phyloP scores from a whole-genome alignment of 2,797 vertebrate species.

The Microctenopoma stevenorrisi region DNA sequence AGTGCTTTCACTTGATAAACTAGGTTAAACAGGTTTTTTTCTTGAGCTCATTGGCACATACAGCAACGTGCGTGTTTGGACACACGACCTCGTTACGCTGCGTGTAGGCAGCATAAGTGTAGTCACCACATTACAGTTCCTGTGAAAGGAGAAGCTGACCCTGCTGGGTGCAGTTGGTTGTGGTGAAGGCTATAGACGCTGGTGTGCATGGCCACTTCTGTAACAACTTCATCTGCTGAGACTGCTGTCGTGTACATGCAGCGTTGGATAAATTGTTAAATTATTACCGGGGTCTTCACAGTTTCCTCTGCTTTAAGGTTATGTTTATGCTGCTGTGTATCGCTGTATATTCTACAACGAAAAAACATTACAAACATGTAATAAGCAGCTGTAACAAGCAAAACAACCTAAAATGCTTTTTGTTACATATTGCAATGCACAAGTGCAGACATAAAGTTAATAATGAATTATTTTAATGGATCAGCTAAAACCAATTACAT shows the following conservation, averaged over 20 bases:
- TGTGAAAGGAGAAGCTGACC: conserved; percentile 52
- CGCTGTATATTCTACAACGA: background rate
- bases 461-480: too few relatives aligned
- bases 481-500: too few relatives aligned
- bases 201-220: background rate
- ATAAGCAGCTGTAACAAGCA: background rate
- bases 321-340: background rate
- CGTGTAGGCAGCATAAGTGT: conserved; percentile 1
- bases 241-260: background rate
- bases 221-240: background rate
- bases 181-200: too few relatives aligned
- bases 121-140: conserved; percentile 37
- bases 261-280: too few relatives aligned
- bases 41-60: background rate
- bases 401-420: too few relatives aligned
- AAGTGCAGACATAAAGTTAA: too few relatives aligned
- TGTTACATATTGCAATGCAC: too few relatives aligned
- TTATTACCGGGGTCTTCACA: background rate
- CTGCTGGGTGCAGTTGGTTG: background rate
- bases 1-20: background rate
- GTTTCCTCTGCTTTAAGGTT: background rate
- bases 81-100: conserved; percentile 1
- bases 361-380: too few relatives aligned
- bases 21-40: background rate
- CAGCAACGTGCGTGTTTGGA: background rate